Percentiles rank a stretch among this genome's conserved stretches.
phyloP scores from a whole-genome alignment of 2,113 vertebrate species.

The Cephalopholis sonnerati region DNA sequence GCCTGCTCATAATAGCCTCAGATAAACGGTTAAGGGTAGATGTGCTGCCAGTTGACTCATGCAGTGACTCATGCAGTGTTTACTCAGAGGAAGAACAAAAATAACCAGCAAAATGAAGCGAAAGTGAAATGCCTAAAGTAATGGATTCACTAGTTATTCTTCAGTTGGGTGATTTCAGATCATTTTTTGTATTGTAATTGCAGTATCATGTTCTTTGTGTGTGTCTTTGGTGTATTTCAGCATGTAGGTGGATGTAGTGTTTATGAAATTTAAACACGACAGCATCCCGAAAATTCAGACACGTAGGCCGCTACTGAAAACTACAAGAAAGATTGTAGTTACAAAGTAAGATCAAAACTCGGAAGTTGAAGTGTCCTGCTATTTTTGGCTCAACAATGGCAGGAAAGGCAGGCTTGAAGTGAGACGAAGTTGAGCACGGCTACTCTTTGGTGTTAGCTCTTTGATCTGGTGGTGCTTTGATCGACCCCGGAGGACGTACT shows the following conservation, averaged over 20 bases:
- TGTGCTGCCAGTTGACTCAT: slow-evolving; percentile 62
- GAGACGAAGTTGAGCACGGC: slow-evolving; percentile 33
- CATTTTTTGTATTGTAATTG: not conserved
- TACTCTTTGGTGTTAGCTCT: slow-evolving; percentile 56
- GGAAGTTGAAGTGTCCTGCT: slow-evolving; percentile 27
- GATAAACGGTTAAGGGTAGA: slow-evolving; percentile 38
- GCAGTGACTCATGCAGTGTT: slow-evolving; percentile 61
- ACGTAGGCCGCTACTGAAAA: not conserved
- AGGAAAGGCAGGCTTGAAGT: slow-evolving; percentile 24
- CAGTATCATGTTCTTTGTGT: not conserved
- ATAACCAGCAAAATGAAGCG: slow-evolving; percentile 9
- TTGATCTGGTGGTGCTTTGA: slow-evolving; percentile 63
- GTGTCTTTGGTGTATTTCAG: not conserved
- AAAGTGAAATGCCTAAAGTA: not conserved
- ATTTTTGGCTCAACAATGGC: slow-evolving; percentile 39
- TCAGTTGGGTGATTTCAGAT: not conserved
- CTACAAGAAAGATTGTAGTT: not conserved
- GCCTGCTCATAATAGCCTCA: slow-evolving; percentile 26
- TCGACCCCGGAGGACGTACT: slow-evolving; percentile 29
- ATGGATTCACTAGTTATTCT: not conserved
- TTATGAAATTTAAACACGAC: not conserved
- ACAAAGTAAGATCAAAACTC: slow-evolving; percentile 1
- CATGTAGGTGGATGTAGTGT: not conserved
- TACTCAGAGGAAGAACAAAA: slow-evolving; percentile 25
- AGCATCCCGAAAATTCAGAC: not conserved